Conservation (phyloP, 2,888 invertebrate genomes). For the Elmis aenea region DNA sequence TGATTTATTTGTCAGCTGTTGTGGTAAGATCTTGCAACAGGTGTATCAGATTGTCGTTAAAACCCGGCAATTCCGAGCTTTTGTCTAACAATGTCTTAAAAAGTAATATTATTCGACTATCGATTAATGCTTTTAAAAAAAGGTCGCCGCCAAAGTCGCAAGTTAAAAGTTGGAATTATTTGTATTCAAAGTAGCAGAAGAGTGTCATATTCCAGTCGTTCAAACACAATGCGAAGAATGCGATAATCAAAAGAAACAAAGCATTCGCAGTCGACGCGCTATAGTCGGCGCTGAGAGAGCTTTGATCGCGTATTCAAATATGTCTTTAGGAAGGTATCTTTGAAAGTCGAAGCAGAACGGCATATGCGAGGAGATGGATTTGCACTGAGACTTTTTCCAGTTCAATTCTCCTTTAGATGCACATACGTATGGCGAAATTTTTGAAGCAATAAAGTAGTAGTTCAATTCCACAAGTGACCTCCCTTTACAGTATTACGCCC, state of each 20-base stretch:
- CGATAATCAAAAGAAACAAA: slow-evolving; percentile 41
- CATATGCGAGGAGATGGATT: slow-evolving; percentile 21
- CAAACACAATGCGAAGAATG: slow-evolving; percentile 34
- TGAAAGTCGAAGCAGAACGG: slow-evolving; percentile 19
- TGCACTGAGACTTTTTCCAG: no score
- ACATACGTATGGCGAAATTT: no score
- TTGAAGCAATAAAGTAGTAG: no score
- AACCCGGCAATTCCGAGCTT: slow-evolving; percentile 29
- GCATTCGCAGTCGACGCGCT: slow-evolving; percentile 34
- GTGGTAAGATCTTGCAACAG: slow-evolving; percentile 38
- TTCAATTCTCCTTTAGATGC: no score
- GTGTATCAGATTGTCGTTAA: slow-evolving; percentile 35
- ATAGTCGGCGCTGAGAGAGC: slow-evolving; percentile 27
- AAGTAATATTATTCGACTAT: no score
- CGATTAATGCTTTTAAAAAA: no score
- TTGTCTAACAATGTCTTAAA: no score
- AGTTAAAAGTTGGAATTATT: no score
- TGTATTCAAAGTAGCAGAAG: slow-evolving; percentile 23
- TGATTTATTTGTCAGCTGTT: slow-evolving; percentile 38
- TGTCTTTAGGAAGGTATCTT: slow-evolving; percentile 36
- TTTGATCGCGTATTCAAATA: slow-evolving; percentile 41
- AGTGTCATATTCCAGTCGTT: slow-evolving; percentile 35
- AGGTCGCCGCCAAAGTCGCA: no score
- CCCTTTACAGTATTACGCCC: no score
- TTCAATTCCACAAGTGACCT: no score